A percentile compares a stretch with the other conserved stretches of the same genome.
These are phyloP conservation scores for Epizoanthus stellaris DNA, from an alignment of 92 coral and sea anemone species.

Conservation along the genomic window DNA sequence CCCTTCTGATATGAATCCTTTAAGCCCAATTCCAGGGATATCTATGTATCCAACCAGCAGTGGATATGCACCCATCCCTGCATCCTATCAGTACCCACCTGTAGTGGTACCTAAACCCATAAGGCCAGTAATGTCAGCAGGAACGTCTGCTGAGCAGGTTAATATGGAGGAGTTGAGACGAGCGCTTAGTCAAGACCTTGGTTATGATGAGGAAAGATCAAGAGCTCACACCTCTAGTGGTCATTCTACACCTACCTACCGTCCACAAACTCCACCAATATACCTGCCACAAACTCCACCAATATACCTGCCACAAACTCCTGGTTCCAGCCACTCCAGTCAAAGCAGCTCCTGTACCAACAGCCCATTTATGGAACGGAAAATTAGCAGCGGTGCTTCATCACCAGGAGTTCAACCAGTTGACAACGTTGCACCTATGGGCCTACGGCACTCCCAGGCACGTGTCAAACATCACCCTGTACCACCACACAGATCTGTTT, in stretches of 20 bases:
- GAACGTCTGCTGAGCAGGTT: neutral
- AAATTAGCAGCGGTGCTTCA: conserved; percentile 22
- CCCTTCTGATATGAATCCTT: conserved; percentile 37
- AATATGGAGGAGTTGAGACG: conserved; percentile 31
- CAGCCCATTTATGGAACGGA: conserved; percentile 37
- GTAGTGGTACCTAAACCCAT: conserved; percentile 10
- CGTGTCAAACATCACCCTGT: conserved; percentile 18
- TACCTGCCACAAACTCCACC: conserved; percentile 30
- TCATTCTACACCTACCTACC: conserved; percentile 18
- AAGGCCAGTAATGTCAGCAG: conserved; percentile 2
- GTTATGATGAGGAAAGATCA: neutral
- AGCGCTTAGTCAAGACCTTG: conserved; percentile 26
- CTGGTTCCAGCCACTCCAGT: conserved; percentile 31
- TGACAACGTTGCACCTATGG: neutral
- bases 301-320: conserved; percentile 25
- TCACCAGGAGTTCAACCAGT: conserved; percentile 19
- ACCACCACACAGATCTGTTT: conserved; percentile 33
- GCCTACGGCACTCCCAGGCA: neutral
- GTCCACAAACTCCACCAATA: conserved; percentile 15
- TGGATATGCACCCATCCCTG: neutral
- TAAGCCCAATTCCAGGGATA: neutral
- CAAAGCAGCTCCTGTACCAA: conserved; percentile 33
- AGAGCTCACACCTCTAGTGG: conserved; percentile 9
- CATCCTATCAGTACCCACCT: conserved; percentile 32
- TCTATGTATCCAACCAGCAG: neutral